Conservation (phyloP, 2,113 vertebrate genomes). For the Carlito syrichta region DNA sequence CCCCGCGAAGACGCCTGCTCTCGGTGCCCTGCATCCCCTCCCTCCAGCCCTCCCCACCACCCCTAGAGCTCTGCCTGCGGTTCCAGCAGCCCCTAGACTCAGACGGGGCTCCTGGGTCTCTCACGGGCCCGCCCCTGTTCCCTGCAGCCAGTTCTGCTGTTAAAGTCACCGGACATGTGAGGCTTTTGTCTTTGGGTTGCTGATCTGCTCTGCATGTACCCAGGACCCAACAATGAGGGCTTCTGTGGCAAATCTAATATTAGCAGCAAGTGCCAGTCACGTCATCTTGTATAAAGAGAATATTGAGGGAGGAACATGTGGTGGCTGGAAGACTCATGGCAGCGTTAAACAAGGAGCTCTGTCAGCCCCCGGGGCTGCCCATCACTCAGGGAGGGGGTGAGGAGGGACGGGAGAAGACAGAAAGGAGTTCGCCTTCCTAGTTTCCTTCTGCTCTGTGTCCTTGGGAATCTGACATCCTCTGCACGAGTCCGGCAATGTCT, state of each 20-base stretch:
- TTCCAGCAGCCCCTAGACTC: not conserved
- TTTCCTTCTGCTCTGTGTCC: not conserved
- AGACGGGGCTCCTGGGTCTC: not conserved
- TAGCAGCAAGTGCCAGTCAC: slow-evolving; percentile 61
- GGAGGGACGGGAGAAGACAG: fast-evolving
- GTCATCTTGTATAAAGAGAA: slow-evolving; percentile 65
- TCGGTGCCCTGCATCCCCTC: not conserved
- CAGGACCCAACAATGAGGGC: slow-evolving; percentile 46
- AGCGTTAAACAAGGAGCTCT: slow-evolving; percentile 37
- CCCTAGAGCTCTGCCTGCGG: not conserved
- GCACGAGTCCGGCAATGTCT: not conserved
- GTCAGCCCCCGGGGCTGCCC: not conserved
- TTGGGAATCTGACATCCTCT: not conserved
- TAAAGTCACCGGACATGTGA: not conserved
- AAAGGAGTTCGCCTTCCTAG: not conserved
- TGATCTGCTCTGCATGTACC: slow-evolving; percentile 19
- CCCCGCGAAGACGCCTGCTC: not conserved
- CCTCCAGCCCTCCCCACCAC: too few relatives aligned
- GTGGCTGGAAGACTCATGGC: not conserved
- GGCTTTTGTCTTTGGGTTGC: slow-evolving; percentile 14
- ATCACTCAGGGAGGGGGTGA: not conserved
- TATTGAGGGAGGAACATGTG: slow-evolving; percentile 52
- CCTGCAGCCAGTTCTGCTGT: not conserved
- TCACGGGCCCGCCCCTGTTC: not conserved
- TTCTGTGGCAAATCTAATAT: slow-evolving; percentile 68